Conservation (phyloP, 2,888 invertebrate species). For the Bombylius discolor region DNA sequence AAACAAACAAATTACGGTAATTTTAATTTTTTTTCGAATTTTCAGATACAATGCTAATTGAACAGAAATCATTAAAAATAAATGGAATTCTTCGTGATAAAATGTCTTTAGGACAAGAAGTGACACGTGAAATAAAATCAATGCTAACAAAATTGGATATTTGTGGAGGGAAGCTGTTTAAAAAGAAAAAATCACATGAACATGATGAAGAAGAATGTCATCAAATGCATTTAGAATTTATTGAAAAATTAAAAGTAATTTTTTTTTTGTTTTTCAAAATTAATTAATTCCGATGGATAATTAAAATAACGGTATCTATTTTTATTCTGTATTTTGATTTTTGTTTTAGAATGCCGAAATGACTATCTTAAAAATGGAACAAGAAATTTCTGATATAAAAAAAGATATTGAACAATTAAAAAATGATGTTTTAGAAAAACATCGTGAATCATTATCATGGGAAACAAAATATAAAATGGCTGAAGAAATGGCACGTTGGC, state of each 20-base stretch:
- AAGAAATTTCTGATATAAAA: conserved; percentile 51
- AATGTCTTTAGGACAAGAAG: conserved; percentile 41
- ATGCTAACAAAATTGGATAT: conserved; percentile 48
- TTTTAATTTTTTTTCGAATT: too few relatives aligned
- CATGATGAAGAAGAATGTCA: conserved; percentile 43
- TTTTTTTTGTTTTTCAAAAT: background rate
- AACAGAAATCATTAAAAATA: conserved; percentile 59
- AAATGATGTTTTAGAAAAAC: conserved; percentile 46
- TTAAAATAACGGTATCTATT: background rate
- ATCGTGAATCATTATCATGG: conserved; percentile 64
- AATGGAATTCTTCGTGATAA: conserved; percentile 50
- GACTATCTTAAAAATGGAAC: conserved; percentile 51
- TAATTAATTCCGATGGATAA: background rate
- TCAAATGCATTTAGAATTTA: conserved; percentile 40
- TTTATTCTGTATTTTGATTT: background rate
- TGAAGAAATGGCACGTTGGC: conserved; percentile 54
- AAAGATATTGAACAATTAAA: conserved; percentile 46
- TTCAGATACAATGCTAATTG: conserved; percentile 42
- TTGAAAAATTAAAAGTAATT: conserved; percentile 39
- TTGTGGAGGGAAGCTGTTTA: conserved; percentile 43
- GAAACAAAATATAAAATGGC: conserved; percentile 65
- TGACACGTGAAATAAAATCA: conserved; percentile 46
- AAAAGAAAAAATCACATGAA: conserved; percentile 42
- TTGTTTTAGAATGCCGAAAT: conserved; percentile 49
- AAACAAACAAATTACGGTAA: too few relatives aligned